These are phyloP conservation scores for Colaptes auratus DNA, from an alignment of 2,113 vertebrate genomes.

Conservation along the genomic window DNA sequence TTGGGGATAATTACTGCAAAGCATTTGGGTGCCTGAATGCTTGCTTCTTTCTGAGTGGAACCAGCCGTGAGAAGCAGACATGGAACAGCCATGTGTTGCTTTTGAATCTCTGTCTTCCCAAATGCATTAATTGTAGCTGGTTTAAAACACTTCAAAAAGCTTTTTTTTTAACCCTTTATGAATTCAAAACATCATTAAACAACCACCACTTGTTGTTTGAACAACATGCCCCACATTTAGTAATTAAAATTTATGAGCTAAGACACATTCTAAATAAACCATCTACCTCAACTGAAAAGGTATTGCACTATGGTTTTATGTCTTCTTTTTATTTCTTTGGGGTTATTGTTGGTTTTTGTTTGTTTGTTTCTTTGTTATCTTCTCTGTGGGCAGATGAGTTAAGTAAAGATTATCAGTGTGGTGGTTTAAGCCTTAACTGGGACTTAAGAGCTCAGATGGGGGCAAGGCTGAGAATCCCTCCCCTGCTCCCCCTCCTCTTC, in stretches of 20 bases:
- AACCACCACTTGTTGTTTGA: neutral
- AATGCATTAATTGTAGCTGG: neutral
- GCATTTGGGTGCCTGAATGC: conserved; percentile 24
- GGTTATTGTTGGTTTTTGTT: neutral
- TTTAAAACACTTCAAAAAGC: neutral
- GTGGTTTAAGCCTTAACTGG: too few species aligned
- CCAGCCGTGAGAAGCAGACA: conserved; percentile 5
- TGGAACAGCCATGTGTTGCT: neutral
- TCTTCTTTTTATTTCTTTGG: neutral
- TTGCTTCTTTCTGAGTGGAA: conserved; percentile 39
- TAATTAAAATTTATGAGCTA: neutral
- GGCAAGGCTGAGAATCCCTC: too few species aligned
- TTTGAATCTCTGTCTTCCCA: neutral
- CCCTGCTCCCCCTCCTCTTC: too few species aligned
- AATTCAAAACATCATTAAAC: conserved; percentile 12
- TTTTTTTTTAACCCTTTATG: neutral
- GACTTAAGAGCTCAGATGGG: too few species aligned
- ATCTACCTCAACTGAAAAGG: neutral
- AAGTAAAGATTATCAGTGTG: neutral
- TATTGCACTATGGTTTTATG: neutral
- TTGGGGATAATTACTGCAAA: conserved; percentile 47
- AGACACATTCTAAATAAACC: neutral
- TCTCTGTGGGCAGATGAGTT: neutral
- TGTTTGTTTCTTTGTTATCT: neutral
- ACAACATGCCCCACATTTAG: neutral